Evolutionary conservation across 2,888 invertebrate species (phyloP).

Genomic region (Agriopis marginaria): DNA sequence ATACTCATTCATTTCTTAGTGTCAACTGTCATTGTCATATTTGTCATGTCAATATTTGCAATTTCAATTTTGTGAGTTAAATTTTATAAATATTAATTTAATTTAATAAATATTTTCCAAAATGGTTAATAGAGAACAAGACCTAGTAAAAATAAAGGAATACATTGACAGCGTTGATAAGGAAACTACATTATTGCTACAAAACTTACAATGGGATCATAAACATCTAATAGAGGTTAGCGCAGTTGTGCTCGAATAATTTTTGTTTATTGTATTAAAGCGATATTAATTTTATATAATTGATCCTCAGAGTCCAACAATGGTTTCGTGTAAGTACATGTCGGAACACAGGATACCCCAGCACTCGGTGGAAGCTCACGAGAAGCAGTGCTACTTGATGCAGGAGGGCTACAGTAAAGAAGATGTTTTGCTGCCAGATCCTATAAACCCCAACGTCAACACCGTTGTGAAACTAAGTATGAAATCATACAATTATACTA

Average conservation of each 20-base stretch:
- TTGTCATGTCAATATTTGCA: no score
- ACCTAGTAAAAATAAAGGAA: slow-evolving; percentile 60
- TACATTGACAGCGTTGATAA: slow-evolving; percentile 65
- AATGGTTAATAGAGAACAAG: slow-evolving; percentile 61
- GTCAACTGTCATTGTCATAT: no score
- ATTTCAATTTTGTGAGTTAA: no score
- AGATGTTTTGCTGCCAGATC: slow-evolving; percentile 68
- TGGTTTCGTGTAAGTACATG: slow-evolving; percentile 63
- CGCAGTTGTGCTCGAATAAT: background rate
- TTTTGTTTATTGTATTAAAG: background rate
- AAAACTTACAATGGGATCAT: slow-evolving; percentile 76
- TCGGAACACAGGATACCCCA: slow-evolving; percentile 62
- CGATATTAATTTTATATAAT: slow-evolving; percentile 9
- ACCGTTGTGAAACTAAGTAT: slow-evolving; percentile 71
- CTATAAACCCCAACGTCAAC: slow-evolving; percentile 53
- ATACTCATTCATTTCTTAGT: no score
- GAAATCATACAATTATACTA: slow-evolving; percentile 21
- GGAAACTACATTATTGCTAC: slow-evolving; percentile 71
- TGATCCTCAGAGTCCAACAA: slow-evolving; percentile 56
- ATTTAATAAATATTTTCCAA: background rate
- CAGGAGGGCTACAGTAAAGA: slow-evolving; percentile 61
- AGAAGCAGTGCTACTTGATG: slow-evolving; percentile 60
- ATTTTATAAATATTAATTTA: background rate
- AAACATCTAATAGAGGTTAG: slow-evolving; percentile 66
- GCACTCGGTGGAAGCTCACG: slow-evolving; percentile 58